A percentile compares a stretch with the other conserved stretches of the same genome.
phyloP scores from a whole-genome alignment of 2,888 invertebrate species.

The Frankliniella intonsa region DNA sequence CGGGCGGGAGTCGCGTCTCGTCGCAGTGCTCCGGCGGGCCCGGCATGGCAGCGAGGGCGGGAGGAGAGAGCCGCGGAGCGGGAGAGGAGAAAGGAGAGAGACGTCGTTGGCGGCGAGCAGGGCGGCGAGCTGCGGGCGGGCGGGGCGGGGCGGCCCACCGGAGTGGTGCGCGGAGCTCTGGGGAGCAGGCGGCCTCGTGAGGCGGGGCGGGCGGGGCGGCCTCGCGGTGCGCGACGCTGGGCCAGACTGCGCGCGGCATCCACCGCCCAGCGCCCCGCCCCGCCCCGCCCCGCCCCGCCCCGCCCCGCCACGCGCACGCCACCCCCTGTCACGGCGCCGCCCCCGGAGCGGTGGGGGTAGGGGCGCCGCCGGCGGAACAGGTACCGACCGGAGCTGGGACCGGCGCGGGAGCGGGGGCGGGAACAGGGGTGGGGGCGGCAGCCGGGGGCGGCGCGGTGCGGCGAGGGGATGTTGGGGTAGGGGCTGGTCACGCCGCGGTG shows the following conservation, averaged over 20 bases:
- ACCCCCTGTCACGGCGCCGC: background rate
- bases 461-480: too few species aligned
- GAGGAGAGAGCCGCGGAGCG: background rate
- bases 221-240: background rate
- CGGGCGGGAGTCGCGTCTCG: background rate
- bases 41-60: background rate
- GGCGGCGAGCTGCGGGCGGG: background rate
- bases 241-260: background rate
- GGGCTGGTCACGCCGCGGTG: too few species aligned
- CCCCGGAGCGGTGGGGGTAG: background rate
- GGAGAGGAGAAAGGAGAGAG: background rate
- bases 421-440: too few species aligned
- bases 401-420: background rate
- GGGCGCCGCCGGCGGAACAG: background rate
- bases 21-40: background rate
- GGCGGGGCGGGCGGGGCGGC: background rate
- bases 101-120: background rate
- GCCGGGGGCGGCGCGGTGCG: too few species aligned
- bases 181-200: background rate
- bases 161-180: background rate
- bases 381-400: conserved; percentile 1
- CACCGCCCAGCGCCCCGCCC: background rate
- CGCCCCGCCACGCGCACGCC: background rate
- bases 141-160: background rate
- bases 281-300: background rate